Base-by-base conservation (phyloP, 2,797 vertebrate species). In the Halcyon smyrnensis region DNA sequence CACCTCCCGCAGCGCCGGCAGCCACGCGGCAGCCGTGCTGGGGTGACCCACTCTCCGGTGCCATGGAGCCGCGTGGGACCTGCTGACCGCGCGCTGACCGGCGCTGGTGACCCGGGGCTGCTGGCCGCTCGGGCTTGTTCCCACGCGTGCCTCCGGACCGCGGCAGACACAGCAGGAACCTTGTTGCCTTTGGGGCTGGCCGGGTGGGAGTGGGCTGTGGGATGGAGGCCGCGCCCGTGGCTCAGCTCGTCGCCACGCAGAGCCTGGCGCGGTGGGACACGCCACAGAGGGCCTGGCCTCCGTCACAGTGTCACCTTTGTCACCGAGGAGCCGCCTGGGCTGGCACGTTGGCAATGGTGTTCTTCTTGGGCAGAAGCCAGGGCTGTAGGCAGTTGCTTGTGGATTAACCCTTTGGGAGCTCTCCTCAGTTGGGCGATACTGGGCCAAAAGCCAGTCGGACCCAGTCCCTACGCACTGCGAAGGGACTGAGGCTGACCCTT, bases 301-400 rank as follows among this genome's bases (percentile, higher is more conserved):
- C 34, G 6, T 93, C 80, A 86, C 94, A 93, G 82, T 90, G 91
- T 94, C 91, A 95, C 90, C 90, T 95, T 92, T 93, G 94, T 95
- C 76, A 79, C 0, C 0, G 69, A 80, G 63, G 46, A 89, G 79
- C 79, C 1, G 16, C 69, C 57, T 53, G 74, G 80, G 70, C 84
- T 8, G 63, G 90, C 95, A 90, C 46, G 30, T 91, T 91, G n/a
- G 87, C 81, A 56, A 5, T 94, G 89, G 83, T 70, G 85, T 79
- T 94, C 73, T 25, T 86, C 54, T 88, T 94, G 95, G 95, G 92
- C 70, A 48, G 82, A 30, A 78, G 94, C 95, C 96, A 96, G 87
- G 56, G 36, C 92, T 0, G 51, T 69, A 81, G 91, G 95, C 85
- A 89, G 84, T 63, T 50, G 30, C 79, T 51, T 74, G 83, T 64